phyloP scores from a whole-genome alignment of 2,888 invertebrate species.

The Entomobrya multifasciata region DNA sequence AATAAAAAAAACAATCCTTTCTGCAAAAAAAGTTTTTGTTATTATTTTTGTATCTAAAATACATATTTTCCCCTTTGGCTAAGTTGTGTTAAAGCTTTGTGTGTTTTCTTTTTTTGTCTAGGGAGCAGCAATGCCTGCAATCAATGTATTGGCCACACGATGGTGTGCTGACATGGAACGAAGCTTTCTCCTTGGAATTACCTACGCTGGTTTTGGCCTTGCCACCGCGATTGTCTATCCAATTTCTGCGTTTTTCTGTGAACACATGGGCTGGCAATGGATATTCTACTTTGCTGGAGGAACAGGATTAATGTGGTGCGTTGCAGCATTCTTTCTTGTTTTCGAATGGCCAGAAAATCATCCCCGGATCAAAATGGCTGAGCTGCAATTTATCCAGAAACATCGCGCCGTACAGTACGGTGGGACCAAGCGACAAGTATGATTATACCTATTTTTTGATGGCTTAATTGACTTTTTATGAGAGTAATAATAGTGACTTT shows the following conservation, averaged over 20 bases:
- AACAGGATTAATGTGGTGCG: conserved; percentile 82
- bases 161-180: conserved; percentile 82
- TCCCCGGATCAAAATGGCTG: conserved; percentile 82
- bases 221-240: conserved; percentile 83
- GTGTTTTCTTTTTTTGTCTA: conserved; percentile 52
- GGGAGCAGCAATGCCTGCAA: conserved; percentile 78
- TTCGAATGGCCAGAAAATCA: conserved; percentile 84
- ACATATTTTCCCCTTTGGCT: background rate
- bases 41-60: conserved; percentile 11
- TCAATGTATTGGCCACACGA: conserved; percentile 77
- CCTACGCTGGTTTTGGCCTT: conserved; percentile 82
- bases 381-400: conserved; percentile 80
- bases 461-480: background rate
- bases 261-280: conserved; percentile 84
- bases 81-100: background rate
- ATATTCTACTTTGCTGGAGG: conserved; percentile 84
- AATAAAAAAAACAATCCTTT: too few relatives aligned
- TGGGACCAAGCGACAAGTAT: conserved; percentile 71
- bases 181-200: conserved; percentile 81
- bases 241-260: conserved; percentile 84
- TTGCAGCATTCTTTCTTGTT: conserved; percentile 82
- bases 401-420: conserved; percentile 76
- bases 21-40: conserved; percentile 19
- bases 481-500: background rate
- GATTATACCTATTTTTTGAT: conserved; percentile 43